Base-by-base conservation (phyloP, 2,797 vertebrate genomes). In the Sebastes elongatus region DNA sequence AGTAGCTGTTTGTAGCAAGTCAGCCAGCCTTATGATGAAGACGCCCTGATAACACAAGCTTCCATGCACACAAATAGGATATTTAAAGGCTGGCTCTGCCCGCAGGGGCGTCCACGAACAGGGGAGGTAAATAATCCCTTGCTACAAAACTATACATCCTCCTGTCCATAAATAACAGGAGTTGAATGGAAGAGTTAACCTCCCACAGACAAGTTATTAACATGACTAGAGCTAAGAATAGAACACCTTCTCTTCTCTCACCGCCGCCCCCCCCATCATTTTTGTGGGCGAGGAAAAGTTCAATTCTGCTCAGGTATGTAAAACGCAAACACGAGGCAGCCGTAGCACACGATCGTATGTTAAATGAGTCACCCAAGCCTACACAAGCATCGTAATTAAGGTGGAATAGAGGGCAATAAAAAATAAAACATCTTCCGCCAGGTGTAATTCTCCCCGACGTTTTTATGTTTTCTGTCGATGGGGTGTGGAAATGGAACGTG, bases 131-230 rank as follows among this genome's bases (percentile, higher is more conserved):
- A 95, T 90, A 90, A 93, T 89, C 77, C 79, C 69, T 67, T 18
- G 70, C 76, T 76, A 73, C 66, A 76, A 86, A 46, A 83, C 74
- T 76, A 71, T 69, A 88, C 85, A 86, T 85, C 84, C 85, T 73
- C 63, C 86, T 90, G 84, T 75, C 86, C 90, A 91, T 93, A 94
- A 94, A 93, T 90, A 94, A 93, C 83, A 81, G 76, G 76, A 76
- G 71, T 56, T 84, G 83, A 94, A 91, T 73, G 32, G 81, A 84
- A 80, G 78, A 80, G 73, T 83, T 86, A 85, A 86, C 80, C 90
- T 88, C 84, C 80, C 65, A 72, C 64, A 85, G 74, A 84, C 71
- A 62, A 78, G 83, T 93, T 91, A 92, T 93, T 91, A 92, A 90
- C 86, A 81, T 70, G 78, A 81, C 69, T 6, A 16, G 25, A 65